Evolutionary conservation across 1,140 invertebrate species (phyloP).

Genomic region (Kradibia gibbosae): DNA sequence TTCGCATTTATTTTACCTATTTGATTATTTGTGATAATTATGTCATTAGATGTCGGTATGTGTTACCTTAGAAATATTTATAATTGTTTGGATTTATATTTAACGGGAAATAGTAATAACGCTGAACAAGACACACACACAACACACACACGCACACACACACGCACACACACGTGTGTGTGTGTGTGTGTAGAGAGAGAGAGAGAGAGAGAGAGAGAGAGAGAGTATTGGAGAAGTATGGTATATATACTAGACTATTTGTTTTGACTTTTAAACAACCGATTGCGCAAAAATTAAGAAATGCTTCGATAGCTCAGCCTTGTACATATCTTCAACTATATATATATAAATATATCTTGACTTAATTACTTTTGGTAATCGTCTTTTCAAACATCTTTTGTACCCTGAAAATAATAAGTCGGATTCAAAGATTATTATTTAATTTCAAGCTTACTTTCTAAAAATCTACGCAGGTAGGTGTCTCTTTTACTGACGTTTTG

Average conservation of each 20-base stretch:
- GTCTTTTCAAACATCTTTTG: constrained; percentile 8
- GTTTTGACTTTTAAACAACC: no score
- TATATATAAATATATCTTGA: background rate
- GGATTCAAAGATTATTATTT: constrained; percentile 18
- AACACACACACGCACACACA: no score
- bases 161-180: no score
- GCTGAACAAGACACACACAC: no score
- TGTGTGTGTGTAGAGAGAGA: background rate
- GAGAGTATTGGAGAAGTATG: background rate
- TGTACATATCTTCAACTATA: background rate
- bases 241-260: background rate
- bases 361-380: constrained; percentile 17
- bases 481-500: background rate
- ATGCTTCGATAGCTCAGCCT: no score
- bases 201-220: constrained; percentile 19
- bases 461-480: background rate
- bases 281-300: no score
- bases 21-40: constrained; percentile 9
- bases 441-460: background rate
- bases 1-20: background rate
- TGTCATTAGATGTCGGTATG: background rate
- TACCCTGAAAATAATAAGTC: background rate
- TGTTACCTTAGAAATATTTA: constrained; percentile 4
- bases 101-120: constrained; percentile 25
- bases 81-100: no score